Conservation (phyloP, 2,113 vertebrate species). For the Apus apus region DNA sequence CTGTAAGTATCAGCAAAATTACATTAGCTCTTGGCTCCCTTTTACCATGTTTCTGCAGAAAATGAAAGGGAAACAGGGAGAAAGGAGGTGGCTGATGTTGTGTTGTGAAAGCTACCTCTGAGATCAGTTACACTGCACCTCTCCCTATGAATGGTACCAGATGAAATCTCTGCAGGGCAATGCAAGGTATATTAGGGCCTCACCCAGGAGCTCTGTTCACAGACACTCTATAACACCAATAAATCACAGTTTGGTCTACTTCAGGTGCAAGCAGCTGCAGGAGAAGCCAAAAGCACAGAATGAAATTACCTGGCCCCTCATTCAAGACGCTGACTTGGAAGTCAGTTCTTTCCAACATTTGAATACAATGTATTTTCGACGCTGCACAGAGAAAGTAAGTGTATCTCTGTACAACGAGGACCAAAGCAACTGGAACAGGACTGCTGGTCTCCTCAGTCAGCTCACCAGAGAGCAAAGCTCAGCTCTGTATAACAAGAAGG, state of each 20-base stretch:
- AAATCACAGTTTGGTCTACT: background rate
- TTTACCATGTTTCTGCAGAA: background rate
- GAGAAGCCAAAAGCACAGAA: background rate
- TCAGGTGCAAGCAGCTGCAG: background rate
- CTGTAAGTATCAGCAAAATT: background rate
- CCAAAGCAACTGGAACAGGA: background rate
- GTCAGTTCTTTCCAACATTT: background rate
- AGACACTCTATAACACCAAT: background rate
- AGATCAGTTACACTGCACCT: background rate
- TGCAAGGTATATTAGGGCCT: background rate
- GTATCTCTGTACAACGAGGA: background rate
- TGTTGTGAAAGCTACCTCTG: background rate
- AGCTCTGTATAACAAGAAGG: background rate
- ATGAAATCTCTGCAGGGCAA: background rate
- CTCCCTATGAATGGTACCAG: background rate
- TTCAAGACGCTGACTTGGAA: background rate
- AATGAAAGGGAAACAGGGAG: background rate
- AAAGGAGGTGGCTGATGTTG: background rate
- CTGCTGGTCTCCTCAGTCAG: background rate
- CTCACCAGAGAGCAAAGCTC: background rate
- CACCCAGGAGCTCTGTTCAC: background rate
- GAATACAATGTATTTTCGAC: background rate
- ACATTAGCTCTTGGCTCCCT: background rate
- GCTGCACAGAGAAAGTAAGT: background rate
- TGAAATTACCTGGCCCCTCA: background rate